phyloP scores from a whole-genome alignment of 2,888 invertebrate genomes.

The Pedicia rivosa region DNA sequence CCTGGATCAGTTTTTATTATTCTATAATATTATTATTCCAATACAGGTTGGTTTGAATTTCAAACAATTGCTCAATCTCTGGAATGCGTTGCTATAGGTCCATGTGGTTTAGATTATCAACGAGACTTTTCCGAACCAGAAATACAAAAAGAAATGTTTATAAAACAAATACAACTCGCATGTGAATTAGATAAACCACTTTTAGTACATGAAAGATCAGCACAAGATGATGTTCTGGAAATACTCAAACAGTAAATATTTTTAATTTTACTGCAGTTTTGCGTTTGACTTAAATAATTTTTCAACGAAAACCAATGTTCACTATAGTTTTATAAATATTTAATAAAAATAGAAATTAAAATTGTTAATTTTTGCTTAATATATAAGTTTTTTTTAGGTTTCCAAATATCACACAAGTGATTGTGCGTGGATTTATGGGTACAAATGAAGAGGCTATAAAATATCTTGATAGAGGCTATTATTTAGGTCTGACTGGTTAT shows the following conservation, averaged over 20 bases:
- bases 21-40: no score
- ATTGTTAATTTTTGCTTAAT: background rate
- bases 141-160: conserved; percentile 72
- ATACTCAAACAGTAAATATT: conserved; percentile 40
- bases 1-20: no score
- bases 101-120: conserved; percentile 88
- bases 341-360: background rate
- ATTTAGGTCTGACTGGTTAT: conserved; percentile 64
- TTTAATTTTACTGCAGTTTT: conserved; percentile 19
- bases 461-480: conserved; percentile 74
- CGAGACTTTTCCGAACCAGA: conserved; percentile 85
- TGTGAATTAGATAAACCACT: conserved; percentile 74
- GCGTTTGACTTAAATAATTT: background rate
- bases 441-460: conserved; percentile 65
- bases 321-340: conserved; percentile 30
- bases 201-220: conserved; percentile 83
- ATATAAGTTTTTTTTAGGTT: conserved; percentile 18
- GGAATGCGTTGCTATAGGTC: conserved; percentile 87
- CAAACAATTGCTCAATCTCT: conserved; percentile 58
- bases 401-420: conserved; percentile 51
- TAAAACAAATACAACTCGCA: conserved; percentile 73
- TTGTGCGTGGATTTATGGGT: conserved; percentile 86
- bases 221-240: conserved; percentile 67
- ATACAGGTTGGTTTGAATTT: conserved; percentile 67
- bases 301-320: conserved; percentile 10